Evolutionary conservation across 2,797 vertebrate species (phyloP), one percentile per base, ranked within the genome.

Genomic region (Triplophysa bombifrons): DNA sequence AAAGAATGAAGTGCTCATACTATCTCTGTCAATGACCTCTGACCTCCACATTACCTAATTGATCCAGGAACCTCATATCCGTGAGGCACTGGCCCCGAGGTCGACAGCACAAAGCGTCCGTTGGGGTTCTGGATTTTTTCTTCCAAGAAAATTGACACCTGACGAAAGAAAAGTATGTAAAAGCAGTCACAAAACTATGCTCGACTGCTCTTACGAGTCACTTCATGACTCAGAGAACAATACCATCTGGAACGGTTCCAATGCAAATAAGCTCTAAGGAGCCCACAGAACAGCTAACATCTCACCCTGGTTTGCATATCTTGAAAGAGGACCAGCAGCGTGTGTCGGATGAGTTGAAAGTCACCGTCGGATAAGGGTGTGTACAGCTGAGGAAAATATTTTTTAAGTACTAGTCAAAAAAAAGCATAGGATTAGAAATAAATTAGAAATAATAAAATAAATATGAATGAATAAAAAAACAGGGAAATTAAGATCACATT

Each of bases 301-400:
- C 96, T 94, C 88, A 98, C 97, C 72, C 96, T 92, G 80, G 97
- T 89, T 50, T 96, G 95, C 89, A 95, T 92, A 86, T 98, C 96
- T 87, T 98, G 96, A 81, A 98, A 94, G 87, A 98, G 97, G 83
- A 93, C 83, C 64, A 98, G 95, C 78, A 99, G 90, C 0, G 94
- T 98, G 89, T 98, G 97, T 79, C 96, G 92, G 84, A 99, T 95
- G 48, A 97, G 91, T 86, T 98, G 97, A 87, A 99, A 94, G 86
- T 98, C 96, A 0, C 96, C 96, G 0, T 93, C 94, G 16, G 96
- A 91, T 74, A 97, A 87, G 0, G 81, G 68, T 10, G 88, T 88
- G 11, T 98, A 99, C 0, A 86, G 86, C 97, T 99, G 30, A 78
- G 10, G 34, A 46, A 25, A 19, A 78, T 12, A 3, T 8, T 41